A percentile compares a stretch with the other conserved stretches of the same genome.
Conservation (phyloP, 2,113 vertebrate species). For the Leuciscus idus region DNA sequence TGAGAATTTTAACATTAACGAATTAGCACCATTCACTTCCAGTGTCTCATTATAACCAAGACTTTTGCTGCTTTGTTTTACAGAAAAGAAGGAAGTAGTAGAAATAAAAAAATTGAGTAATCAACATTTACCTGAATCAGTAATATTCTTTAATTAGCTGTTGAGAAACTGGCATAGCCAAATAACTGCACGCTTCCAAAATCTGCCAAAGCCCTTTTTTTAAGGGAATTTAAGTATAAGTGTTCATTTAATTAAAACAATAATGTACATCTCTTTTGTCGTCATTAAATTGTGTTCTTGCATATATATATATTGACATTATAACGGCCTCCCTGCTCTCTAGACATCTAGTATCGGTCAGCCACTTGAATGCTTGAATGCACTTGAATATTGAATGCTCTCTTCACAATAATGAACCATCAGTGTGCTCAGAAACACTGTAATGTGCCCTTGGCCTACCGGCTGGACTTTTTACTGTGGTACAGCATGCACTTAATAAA, state of each 20-base stretch:
- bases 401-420: conserved; percentile 16
- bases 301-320: not conserved
- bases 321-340: not conserved
- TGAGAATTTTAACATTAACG: not conserved
- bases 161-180: too few species aligned
- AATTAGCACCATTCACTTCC: not conserved
- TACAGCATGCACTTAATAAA: not conserved
- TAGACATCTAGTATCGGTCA: not conserved
- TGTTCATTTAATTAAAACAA: not conserved
- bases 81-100: too few species aligned
- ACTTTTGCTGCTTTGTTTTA: too few species aligned
- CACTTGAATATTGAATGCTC: conserved; percentile 8
- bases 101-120: too few species aligned
- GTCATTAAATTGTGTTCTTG: not conserved
- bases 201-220: not conserved
- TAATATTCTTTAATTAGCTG: too few species aligned
- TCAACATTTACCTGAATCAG: too few species aligned
- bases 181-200: too few species aligned
- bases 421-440: not conserved
- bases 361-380: conserved; percentile 1
- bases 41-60: not conserved
- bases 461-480: not conserved
- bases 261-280: not conserved
- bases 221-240: not conserved
- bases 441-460: not conserved